Evolutionary conservation across 2,797 vertebrate genomes (phyloP), one percentile per base, ranked within the genome.

Genomic region (Tapera naevia): DNA sequence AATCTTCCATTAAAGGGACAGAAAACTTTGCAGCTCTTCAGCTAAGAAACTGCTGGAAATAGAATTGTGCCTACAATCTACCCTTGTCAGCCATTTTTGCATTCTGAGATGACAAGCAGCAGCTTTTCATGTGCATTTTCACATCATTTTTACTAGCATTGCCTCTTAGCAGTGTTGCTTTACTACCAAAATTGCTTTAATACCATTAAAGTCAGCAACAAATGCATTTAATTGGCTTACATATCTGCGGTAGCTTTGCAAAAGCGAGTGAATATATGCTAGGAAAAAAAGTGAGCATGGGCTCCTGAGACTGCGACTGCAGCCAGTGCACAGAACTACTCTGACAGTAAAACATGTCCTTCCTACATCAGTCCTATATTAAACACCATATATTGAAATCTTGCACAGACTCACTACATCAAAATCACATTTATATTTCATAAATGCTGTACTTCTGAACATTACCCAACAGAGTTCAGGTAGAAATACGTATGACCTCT

Each of bases 311-410:
- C 17, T 14, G 53, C 0, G 0, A 12, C 5, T n/a, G 32, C 60
- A 83, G 69, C 27, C 43, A 15, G 8, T 8, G 32, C 53, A 39
- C 32, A 57, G 25, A 51, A 24, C 43, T 58, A 8, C 27, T 66
- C 62, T n/a, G 53, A 48, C 8, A 12, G 28, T 73, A 67, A 70
- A 79, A 58, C 22, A 30, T 17, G 11, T 43, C 27, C 10, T 48
- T 37, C 33, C 39, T 50, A 0, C 18, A 33, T 13, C 0, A 0
- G 27, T 61, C 32, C 37, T 46, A 0, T 8, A 32, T 43, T n/a
- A 53, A 80, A 62, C 8, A 5, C 5, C n/a, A 2, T 7, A 8
- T 27, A n/a, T 9, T 54, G 25, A 73, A 54, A 51, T 23, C 37
- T 33, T 45, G 54, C 48, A 56, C 25, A 72, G 17, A 62, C 11